Evolutionary conservation across 2,888 invertebrate species (phyloP), one percentile per base, ranked within the genome.

Genomic region (Neocrepidodera transversa): DNA sequence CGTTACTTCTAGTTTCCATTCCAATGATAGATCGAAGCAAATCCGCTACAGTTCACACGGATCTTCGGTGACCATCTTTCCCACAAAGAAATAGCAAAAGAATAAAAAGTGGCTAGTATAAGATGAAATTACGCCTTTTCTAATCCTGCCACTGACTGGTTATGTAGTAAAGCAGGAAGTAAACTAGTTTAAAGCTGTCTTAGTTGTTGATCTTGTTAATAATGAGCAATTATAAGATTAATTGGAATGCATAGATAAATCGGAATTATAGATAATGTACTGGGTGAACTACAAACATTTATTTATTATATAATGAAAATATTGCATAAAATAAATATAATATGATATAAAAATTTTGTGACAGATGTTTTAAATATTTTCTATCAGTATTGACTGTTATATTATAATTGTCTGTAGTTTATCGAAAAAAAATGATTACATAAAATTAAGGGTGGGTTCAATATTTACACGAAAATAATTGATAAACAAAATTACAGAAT

Each of bases 31-130:
- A 30, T 30, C 23, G 26, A 11, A 49, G 42, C 20, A 35, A 40
- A 42, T 53, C 48, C 32, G 40, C 43, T 43, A 40, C 72, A 69
- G 68, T 62, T 64, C 64, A 59, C 64, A 64, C 61, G 64, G 54
- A 54, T 61, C 58, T 61, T n/a, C 53, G 32, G 23, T 59, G 56
- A 55, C 61, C 57, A 54, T 59, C 52, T 57, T 56, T 64, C 64
- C 58, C 59, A 61, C 64, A 61, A 48, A 17, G 18, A 30, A 30
- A 48, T 49, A 23, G 17, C 18, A 52, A 52, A n/a, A n/a, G n/a
- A n/a, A n/a, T n/a, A 50, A 48, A 52, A 57, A 53, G 35, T 45
- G 35, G 16, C 36, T 10, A 48, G 45, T 36, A 35, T 55, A 36
- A 48, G 36, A 47, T 55, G 40, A 36, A 55, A 55, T 55, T 55